These are phyloP conservation scores for Sakesphorus luctuosus DNA, from an alignment of 2,113 vertebrate genomes.

Conservation along the genomic window DNA sequence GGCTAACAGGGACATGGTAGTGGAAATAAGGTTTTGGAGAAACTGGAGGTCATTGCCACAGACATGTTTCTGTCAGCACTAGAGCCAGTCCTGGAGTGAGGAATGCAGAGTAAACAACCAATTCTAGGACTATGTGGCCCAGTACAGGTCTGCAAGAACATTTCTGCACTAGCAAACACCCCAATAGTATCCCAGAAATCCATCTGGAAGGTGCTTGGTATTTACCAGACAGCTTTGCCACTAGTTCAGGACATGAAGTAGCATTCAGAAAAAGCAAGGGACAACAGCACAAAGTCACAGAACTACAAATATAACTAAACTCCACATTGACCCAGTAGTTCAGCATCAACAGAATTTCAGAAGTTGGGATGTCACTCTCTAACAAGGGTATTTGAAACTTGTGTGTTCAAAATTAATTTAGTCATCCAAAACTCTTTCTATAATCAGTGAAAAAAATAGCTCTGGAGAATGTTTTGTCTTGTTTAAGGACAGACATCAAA, in stretches of 20 bases:
- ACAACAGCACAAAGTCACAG: background rate
- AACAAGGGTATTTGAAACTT: background rate
- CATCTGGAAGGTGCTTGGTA: accelerated
- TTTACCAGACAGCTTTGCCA: accelerated
- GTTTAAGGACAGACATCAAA: background rate
- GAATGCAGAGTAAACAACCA: background rate
- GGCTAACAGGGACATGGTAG: background rate
- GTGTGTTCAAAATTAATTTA: background rate
- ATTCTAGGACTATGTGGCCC: accelerated
- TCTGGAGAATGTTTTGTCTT: background rate
- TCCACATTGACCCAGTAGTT: background rate
- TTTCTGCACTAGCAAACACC: background rate
- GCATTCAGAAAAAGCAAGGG: background rate
- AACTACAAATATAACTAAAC: background rate
- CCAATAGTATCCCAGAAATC: background rate
- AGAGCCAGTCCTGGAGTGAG: background rate
- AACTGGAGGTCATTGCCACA: background rate
- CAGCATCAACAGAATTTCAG: background rate
- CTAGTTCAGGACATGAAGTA: background rate
- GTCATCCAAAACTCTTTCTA: background rate
- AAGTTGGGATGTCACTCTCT: background rate
- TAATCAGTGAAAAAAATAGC: background rate
- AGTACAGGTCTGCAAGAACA: background rate
- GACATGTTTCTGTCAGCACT: background rate
- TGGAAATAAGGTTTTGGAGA: background rate